Conservation (phyloP, 2,113 vertebrate species). For the Craseonycteris thonglongyai region DNA sequence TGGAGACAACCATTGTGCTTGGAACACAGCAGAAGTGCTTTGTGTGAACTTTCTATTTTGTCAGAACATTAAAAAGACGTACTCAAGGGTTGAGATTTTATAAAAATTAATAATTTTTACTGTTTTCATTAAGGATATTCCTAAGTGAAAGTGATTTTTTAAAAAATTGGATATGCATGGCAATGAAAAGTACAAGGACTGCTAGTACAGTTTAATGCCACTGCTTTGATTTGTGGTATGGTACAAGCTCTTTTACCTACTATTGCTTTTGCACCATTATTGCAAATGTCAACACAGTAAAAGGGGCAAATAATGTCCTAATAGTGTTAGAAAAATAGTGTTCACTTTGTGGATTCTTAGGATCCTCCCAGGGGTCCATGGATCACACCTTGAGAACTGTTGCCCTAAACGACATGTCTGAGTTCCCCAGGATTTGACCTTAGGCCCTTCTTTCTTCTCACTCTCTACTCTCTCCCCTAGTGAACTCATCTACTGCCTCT, state of each 20-base stretch:
- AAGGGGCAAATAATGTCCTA: neutral
- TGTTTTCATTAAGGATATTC: constrained; percentile 6
- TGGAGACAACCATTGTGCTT: neutral
- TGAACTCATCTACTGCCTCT: neutral
- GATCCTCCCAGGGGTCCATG: neutral
- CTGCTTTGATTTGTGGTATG: neutral
- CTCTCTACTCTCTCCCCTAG: neutral
- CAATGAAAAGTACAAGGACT: neutral
- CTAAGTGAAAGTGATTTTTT: neutral
- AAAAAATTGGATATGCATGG: neutral
- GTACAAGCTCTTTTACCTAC: neutral
- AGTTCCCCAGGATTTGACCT: neutral
- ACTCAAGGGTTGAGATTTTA: neutral
- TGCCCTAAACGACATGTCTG: neutral
- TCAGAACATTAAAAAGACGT: neutral
- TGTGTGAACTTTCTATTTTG: neutral
- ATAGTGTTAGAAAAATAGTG: neutral
- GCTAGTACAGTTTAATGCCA: neutral
- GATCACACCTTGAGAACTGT: neutral
- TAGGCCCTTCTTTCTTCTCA: neutral
- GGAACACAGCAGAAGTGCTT: neutral
- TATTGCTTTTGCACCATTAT: neutral
- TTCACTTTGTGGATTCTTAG: neutral
- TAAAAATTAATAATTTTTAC: constrained; percentile 23
- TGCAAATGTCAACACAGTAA: neutral